Evolutionary conservation across 2,888 invertebrate genomes (phyloP), one percentile per base, ranked within the genome.

Genomic region (Cantharis rustica): DNA sequence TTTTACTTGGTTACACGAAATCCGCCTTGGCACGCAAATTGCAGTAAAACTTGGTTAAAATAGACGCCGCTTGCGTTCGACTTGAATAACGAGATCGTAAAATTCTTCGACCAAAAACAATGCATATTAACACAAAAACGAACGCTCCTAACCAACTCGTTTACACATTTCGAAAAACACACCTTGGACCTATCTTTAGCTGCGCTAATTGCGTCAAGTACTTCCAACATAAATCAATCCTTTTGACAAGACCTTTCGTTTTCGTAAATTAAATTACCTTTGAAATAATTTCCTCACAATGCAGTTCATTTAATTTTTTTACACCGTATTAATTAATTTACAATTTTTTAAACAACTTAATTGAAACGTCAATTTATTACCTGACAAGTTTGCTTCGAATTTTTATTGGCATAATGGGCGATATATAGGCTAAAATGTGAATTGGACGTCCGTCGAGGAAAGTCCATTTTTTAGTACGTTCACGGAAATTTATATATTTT

Each of bases 201-300:
- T 47, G 72, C 47, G 66, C 72, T 68, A 72, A 68, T 72, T 72
- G 66, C 72, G 72, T 68, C 72, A 72, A 72, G 47, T 72, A 72
- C 68, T 61, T 23, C 16, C 47, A 63, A 31, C 72, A 61, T 72
- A 72, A 72, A 72, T 72, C 72, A 72, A 47, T 68, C 72, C 31
- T 31, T 16, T 10, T 68, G 72, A 64, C 68, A 47, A 16, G 66
- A 72, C 66, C 16, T 66, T 66, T 66, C 23, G 20, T 20, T 66
- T 66, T 66, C 64, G 20, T 66, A 66, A 66, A 66, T 66, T 66
- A 66, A 66, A 66, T 66, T 66, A 23, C 20, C 64, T 66, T 23
- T 66, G 23, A 20, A 66, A 66, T 66, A 47, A 47, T 47, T 47
- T 47, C 47, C n/a, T 47, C 47, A 47, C 47, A 47, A 47, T 47